A percentile compares a stretch with the other conserved stretches of the same genome.
Evolutionary conservation across 2,113 vertebrate species (phyloP).

Genomic region (Hassar affinis): DNA sequence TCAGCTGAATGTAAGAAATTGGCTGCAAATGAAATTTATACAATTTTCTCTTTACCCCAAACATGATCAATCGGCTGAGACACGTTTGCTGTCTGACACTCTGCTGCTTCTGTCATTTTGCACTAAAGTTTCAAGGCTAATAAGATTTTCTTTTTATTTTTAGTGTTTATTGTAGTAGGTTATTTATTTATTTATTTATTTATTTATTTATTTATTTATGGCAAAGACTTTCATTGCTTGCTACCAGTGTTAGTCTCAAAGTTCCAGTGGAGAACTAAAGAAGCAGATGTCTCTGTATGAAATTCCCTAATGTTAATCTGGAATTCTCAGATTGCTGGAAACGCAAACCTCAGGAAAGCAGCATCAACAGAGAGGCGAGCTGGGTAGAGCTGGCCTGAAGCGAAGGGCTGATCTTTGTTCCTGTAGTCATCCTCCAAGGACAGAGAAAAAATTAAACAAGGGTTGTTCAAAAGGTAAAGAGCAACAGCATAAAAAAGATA

Average conservation of each 20-base stretch:
- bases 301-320: slow-evolving; percentile 10
- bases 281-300: neutral
- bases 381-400: slow-evolving; percentile 14
- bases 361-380: slow-evolving; percentile 30
- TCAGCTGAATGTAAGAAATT: neutral
- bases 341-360: slow-evolving; percentile 28
- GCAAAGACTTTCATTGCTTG: neutral
- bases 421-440: neutral
- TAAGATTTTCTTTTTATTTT: neutral
- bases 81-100: no score
- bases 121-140: neutral
- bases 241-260: neutral
- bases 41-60: no score
- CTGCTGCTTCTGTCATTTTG: neutral
- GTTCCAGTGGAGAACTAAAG: neutral
- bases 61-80: no score
- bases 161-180: no score
- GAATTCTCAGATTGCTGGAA: slow-evolving; percentile 36
- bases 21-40: no score
- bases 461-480: neutral
- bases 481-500: neutral
- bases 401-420: slow-evolving; percentile 22
- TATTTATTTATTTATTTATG: neutral
- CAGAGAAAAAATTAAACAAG: slow-evolving; percentile 25
- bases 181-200: neutral